These are phyloP conservation scores for Athalia rosae DNA, from an alignment of 2,888 invertebrate species.

Conservation along the genomic window DNA sequence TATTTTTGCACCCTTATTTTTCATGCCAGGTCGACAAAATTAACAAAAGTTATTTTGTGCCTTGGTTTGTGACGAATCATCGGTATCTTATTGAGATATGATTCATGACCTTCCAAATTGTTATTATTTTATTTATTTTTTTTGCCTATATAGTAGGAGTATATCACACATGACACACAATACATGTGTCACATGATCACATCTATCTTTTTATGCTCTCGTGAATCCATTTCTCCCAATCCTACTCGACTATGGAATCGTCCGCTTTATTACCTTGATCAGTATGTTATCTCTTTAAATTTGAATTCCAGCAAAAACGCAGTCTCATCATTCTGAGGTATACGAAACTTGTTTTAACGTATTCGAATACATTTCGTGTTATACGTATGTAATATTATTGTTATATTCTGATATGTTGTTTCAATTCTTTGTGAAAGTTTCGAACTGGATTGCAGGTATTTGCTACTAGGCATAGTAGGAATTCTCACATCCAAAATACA, in stretches of 20 bases:
- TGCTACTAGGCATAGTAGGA: neutral
- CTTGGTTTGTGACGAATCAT: neutral
- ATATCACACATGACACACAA: no score
- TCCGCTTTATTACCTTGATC: neutral
- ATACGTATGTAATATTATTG: neutral
- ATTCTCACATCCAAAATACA: neutral
- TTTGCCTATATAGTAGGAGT: no score
- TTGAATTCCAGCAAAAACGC: no score
- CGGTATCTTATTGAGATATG: neutral
- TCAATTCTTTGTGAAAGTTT: conserved; percentile 9
- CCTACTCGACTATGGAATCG: neutral
- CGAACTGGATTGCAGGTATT: neutral
- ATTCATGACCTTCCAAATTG: no score
- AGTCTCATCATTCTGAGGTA: neutral
- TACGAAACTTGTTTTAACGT: neutral
- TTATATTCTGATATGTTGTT: neutral
- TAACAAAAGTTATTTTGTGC: neutral
- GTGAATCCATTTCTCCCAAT: neutral
- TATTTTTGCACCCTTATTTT: neutral
- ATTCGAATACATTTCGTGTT: neutral
- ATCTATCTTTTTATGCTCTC: neutral
- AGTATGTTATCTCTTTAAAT: neutral
- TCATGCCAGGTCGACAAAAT: neutral
- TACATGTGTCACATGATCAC: no score
- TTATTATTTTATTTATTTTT: no score